Evolutionary conservation across 1,140 invertebrate genomes (phyloP), one percentile per base, ranked within the genome.

Genomic region (Drosophila prosaltans): DNA sequence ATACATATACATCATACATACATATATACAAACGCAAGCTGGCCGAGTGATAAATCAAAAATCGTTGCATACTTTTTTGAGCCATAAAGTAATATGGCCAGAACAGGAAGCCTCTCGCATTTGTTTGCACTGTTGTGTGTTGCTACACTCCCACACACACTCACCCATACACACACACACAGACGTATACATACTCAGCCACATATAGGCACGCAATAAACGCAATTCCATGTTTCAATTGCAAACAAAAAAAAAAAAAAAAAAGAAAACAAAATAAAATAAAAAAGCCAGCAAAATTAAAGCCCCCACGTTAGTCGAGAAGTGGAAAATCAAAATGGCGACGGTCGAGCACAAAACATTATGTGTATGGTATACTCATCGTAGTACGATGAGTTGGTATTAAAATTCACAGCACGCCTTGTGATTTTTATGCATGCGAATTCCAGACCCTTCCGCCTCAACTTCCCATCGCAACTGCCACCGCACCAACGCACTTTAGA

Each of bases 31-130:
- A 39, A 51, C n/a, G 55, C 48, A 51, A 21, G 21, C 10, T 40
- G 43, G 9, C 21, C 8, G 45, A 65, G 78, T 58, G 26, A 89
- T 89, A 84, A 89, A 89, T 90, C 78, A 89, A 76, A 89, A 78
- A 78, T 71, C 59, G 78, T 65, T 89, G 84, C 84, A 80, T 89
- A 81, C 81, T 89, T 89, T 89, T 89, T 89, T 57, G 68, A 57
- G 72, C 54, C 75, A 74, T 58, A 78, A 68, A 66, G 76, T 59
- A 62, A 65, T 74, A 41, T 61, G 43, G 40, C 58, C 76, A 54
- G 69, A 40, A 51, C 61, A 60, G 60, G n/a, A 26, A 40, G 30
- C 65, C 41, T 51, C 41, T 66, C 55, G 43, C 63, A 63, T 68
- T 74, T 78, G 75, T 78, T 78, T 78, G 75, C 75, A 78, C 66